These are phyloP conservation scores for Zaprionus capensis DNA, from an alignment of 1,140 invertebrate genomes.

Conservation along the genomic window DNA sequence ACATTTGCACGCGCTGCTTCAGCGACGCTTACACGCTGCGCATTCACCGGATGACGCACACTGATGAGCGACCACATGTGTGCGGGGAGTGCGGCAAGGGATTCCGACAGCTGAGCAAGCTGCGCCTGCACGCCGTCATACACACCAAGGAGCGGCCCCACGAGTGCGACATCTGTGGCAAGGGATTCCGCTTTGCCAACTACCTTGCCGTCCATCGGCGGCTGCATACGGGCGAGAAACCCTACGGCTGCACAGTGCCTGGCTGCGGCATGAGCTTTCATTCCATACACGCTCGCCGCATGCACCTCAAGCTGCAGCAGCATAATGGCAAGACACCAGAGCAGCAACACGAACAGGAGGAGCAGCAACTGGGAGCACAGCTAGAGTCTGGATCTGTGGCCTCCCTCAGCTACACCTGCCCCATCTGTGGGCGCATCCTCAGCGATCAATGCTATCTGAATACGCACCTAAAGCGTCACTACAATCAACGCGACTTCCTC, in stretches of 20 bases:
- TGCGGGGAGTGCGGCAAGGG: constrained; percentile 73
- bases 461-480: constrained; percentile 72
- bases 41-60: constrained; percentile 77
- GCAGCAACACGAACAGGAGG: neutral
- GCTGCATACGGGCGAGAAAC: constrained; percentile 92
- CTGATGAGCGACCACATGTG: constrained; percentile 76
- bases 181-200: constrained; percentile 86
- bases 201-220: constrained; percentile 86
- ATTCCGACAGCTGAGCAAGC: constrained; percentile 70
- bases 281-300: constrained; percentile 68
- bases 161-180: constrained; percentile 85
- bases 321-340: constrained; percentile 13
- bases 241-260: constrained; percentile 84
- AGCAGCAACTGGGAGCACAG: neutral
- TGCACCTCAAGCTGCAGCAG: constrained; percentile 60
- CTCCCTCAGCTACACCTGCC: constrained; percentile 62
- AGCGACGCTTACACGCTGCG: constrained; percentile 70
- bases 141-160: constrained; percentile 85
- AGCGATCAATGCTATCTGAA: constrained; percentile 74
- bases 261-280: constrained; percentile 60
- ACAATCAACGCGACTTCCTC: constrained; percentile 60
- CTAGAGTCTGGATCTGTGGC: constrained; percentile 1
- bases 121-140: constrained; percentile 85
- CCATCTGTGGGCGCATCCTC: constrained; percentile 60
- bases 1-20: constrained; percentile 55